These are phyloP conservation scores for Eretmochelys imbricata DNA, from an alignment of 2,113 vertebrate species.

Conservation along the genomic window DNA sequence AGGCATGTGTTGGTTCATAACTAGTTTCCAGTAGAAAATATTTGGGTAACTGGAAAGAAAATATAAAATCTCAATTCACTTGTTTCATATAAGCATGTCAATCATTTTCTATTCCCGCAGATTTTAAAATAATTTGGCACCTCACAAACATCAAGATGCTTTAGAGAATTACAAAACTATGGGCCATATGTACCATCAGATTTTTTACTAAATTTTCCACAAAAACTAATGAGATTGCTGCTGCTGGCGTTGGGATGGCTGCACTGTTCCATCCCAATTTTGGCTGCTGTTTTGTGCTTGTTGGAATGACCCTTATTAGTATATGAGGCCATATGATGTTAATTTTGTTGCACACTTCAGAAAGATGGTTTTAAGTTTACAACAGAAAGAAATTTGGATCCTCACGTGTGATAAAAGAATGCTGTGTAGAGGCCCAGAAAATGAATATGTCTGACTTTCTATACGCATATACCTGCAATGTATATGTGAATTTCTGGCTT, in stretches of 20 bases:
- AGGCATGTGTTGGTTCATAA: slow-evolving; percentile 15
- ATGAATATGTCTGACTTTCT: background rate
- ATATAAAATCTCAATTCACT: background rate
- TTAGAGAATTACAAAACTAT: background rate
- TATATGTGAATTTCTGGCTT: rapidly evolving
- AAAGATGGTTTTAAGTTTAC: rapidly evolving
- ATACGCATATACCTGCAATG: background rate
- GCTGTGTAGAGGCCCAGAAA: background rate
- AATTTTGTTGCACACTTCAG: background rate
- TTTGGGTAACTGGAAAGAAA: slow-evolving; percentile 28
- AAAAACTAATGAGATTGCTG: background rate
- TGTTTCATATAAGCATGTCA: slow-evolving; percentile 15
- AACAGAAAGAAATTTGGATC: background rate
- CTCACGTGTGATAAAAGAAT: rapidly evolving
- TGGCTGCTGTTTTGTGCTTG: background rate
- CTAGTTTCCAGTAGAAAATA: background rate
- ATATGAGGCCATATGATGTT: background rate
- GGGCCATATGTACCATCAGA: background rate
- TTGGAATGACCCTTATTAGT: background rate
- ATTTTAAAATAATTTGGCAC: background rate
- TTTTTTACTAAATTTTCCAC: background rate
- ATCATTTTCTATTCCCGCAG: slow-evolving; percentile 7
- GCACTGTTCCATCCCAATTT: background rate
- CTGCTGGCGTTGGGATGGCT: background rate
- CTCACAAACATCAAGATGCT: background rate